Conservation (phyloP, 64 coral and sea anemone species). For the Porites lutea region DNA sequence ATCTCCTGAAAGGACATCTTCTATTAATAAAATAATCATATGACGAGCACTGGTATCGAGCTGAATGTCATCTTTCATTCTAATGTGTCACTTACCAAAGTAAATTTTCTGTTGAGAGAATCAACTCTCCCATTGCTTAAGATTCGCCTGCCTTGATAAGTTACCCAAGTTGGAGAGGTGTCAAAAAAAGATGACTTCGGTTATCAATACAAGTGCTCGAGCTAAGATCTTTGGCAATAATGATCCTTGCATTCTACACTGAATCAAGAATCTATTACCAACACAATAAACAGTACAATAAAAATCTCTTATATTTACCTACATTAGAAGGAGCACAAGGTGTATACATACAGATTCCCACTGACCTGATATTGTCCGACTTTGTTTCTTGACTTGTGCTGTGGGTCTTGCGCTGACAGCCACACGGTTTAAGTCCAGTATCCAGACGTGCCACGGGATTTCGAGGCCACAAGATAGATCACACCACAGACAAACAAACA, state of each 20-base stretch:
- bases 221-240: neutral
- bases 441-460: conserved; percentile 32
- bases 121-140: too few species aligned
- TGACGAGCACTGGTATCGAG: neutral
- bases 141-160: too few species aligned
- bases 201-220: neutral
- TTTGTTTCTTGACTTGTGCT: conserved; percentile 46
- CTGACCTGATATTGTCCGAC: conserved; percentile 47
- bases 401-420: neutral
- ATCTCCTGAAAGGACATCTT: neutral
- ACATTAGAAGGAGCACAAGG: neutral
- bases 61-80: neutral
- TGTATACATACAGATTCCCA: conserved; percentile 16
- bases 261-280: conserved; percentile 21
- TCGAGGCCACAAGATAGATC: neutral
- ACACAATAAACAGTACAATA: neutral
- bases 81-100: neutral
- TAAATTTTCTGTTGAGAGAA: too few species aligned
- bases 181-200: neutral
- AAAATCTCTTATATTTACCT: neutral
- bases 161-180: neutral
- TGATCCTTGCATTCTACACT: neutral
- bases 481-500: neutral
- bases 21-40: neutral
- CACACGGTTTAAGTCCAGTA: neutral